These are phyloP conservation scores for Dynastes hyllus DNA, from an alignment of 2,888 invertebrate genomes.

Conservation along the genomic window DNA sequence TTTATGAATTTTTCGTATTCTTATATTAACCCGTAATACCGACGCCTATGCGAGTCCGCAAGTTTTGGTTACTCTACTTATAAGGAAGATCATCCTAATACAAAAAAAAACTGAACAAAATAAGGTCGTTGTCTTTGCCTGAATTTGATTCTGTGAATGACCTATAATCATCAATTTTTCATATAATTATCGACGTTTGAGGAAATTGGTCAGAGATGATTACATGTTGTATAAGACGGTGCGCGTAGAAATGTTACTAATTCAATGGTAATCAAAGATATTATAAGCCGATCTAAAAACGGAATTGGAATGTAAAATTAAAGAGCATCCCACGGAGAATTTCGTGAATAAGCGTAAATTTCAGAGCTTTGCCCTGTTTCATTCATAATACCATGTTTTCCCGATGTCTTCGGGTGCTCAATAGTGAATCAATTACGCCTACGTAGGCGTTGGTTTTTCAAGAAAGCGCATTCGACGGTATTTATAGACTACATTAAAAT, in stretches of 20 bases:
- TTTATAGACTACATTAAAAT: conserved; percentile 64
- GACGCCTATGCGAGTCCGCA: too few species aligned
- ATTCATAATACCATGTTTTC: conserved; percentile 11
- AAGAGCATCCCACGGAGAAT: conserved; percentile 14
- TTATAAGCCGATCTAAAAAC: not conserved
- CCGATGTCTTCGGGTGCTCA: not conserved
- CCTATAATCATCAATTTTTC: conserved; percentile 22
- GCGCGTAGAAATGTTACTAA: conserved; percentile 23
- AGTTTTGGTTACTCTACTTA: not conserved
- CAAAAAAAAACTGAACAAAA: not conserved
- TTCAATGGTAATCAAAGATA: conserved; percentile 18
- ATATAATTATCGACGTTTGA: conserved; percentile 25
- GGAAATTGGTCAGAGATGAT: not conserved
- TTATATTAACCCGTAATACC: too few species aligned
- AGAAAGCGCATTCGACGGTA: conserved; percentile 60
- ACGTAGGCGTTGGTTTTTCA: conserved; percentile 31
- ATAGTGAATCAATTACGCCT: conserved; percentile 17
- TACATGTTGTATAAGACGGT: not conserved
- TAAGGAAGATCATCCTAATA: not conserved
- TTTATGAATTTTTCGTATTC: too few species aligned
- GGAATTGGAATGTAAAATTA: conserved; percentile 23
- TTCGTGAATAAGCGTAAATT: not conserved
- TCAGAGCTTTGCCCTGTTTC: conserved; percentile 23
- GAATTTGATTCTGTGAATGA: conserved; percentile 5
- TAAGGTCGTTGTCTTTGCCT: not conserved